Percentiles rank a stretch among this genome's conserved stretches.
phyloP scores from a whole-genome alignment of 2,113 vertebrate genomes.

The Crotalus viridis region DNA sequence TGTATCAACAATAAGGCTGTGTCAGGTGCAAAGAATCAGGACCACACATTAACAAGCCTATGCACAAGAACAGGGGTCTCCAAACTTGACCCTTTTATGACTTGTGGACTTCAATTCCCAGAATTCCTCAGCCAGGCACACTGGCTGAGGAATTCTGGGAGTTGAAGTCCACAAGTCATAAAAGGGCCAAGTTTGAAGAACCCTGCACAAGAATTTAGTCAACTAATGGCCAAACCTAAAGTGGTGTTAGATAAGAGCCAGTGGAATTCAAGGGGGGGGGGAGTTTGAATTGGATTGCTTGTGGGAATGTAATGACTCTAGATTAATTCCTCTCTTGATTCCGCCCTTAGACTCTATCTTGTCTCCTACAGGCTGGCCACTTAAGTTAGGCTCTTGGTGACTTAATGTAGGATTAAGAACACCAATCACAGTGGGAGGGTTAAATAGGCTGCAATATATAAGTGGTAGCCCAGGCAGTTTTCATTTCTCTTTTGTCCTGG shows the following conservation, averaged over 20 bases:
- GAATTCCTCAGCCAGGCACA: too few relatives aligned
- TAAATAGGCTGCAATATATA: background rate
- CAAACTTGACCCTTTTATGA: too few relatives aligned
- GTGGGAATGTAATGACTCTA: background rate
- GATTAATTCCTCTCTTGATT: background rate
- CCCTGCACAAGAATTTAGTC: background rate
- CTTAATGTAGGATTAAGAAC: background rate
- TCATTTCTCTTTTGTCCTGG: background rate
- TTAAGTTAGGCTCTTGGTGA: background rate
- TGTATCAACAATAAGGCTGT: background rate
- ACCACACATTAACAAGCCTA: background rate
- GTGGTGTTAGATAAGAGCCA: background rate
- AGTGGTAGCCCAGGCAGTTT: background rate
- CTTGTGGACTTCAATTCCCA: too few relatives aligned
- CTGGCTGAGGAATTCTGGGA: too few relatives aligned
- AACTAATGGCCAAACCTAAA: background rate
- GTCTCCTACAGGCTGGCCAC: background rate
- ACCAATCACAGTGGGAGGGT: background rate
- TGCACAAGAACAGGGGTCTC: background rate
- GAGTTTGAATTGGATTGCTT: background rate
- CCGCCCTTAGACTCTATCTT: background rate
- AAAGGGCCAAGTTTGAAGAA: too few relatives aligned
- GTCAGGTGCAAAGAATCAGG: background rate
- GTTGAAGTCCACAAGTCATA: too few relatives aligned
- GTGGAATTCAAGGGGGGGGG: background rate